phyloP scores from a whole-genome alignment of 2,113 vertebrate genomes.

The Vombatus ursinus region DNA sequence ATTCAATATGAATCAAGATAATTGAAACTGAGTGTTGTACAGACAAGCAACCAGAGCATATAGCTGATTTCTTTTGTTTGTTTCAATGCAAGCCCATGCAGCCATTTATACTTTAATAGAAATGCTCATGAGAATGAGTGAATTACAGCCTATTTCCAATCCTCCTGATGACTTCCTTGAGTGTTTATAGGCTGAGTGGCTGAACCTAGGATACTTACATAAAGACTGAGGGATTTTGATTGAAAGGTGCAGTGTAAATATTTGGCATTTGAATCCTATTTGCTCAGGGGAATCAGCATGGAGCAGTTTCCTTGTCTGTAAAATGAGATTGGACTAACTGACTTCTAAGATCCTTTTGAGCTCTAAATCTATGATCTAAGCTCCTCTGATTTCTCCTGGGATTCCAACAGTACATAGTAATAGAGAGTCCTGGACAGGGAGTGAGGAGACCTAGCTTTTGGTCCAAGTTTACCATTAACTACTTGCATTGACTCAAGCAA shows the following conservation, averaged over 20 bases:
- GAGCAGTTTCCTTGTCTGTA: neutral
- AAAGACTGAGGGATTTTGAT: slow-evolving; percentile 41
- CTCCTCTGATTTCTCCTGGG: neutral
- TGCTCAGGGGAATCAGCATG: neutral
- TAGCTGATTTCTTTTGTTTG: neutral
- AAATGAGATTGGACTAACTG: neutral
- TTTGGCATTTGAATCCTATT: neutral
- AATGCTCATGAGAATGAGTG: slow-evolving; percentile 34
- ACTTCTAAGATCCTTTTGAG: neutral
- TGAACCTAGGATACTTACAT: slow-evolving; percentile 17
- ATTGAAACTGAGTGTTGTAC: neutral
- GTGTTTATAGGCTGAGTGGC: slow-evolving; percentile 33
- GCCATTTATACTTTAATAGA: slow-evolving; percentile 54
- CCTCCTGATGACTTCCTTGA: slow-evolving; percentile 60
- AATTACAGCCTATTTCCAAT: slow-evolving; percentile 14
- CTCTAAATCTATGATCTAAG: neutral
- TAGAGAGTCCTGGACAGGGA: neutral
- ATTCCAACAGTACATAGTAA: neutral
- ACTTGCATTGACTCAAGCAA: neutral
- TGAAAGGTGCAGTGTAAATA: neutral
- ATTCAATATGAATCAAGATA: neutral
- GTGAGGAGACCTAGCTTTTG: neutral
- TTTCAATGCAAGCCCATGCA: neutral
- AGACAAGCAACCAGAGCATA: neutral
- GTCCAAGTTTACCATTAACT: neutral